Conservation (phyloP, 2,888 invertebrate genomes). For the Ochropleura plecta region DNA sequence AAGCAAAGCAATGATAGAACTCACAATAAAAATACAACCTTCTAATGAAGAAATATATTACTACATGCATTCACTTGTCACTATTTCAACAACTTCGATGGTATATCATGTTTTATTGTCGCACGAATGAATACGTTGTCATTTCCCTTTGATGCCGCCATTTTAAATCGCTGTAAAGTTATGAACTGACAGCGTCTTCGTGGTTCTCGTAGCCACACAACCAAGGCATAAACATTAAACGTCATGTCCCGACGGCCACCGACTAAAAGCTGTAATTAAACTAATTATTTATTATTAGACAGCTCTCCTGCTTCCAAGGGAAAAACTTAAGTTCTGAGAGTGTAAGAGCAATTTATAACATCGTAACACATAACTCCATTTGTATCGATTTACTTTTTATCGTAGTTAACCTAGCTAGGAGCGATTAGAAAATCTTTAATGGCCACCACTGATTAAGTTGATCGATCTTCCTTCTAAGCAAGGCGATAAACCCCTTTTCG, state of each 20-base stretch:
- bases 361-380: constrained; percentile 78
- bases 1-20: constrained; percentile 12
- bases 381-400: constrained; percentile 79
- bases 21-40: constrained; percentile 28
- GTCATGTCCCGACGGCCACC: constrained; percentile 75
- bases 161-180: constrained; percentile 34
- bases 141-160: constrained; percentile 54
- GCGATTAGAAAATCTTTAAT: constrained; percentile 61
- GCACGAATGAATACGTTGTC: constrained; percentile 34
- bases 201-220: constrained; percentile 51
- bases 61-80: constrained; percentile 33
- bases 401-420: constrained; percentile 52
- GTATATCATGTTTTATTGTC: constrained; percentile 56
- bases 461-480: constrained; percentile 33
- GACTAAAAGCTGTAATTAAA: constrained; percentile 88
- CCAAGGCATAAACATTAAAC: constrained; percentile 65
- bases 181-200: constrained; percentile 21
- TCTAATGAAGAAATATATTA: constrained; percentile 37
- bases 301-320: constrained; percentile 78
- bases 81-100: constrained; percentile 35
- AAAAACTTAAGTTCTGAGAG: constrained; percentile 80
- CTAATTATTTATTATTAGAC: constrained; percentile 88
- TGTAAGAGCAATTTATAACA: constrained; percentile 78
- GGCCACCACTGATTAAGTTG: constrained; percentile 52
- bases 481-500: constrained; percentile 42